phyloP scores from a whole-genome alignment of 2,797 vertebrate genomes.

The Peromyscus nudipes region DNA sequence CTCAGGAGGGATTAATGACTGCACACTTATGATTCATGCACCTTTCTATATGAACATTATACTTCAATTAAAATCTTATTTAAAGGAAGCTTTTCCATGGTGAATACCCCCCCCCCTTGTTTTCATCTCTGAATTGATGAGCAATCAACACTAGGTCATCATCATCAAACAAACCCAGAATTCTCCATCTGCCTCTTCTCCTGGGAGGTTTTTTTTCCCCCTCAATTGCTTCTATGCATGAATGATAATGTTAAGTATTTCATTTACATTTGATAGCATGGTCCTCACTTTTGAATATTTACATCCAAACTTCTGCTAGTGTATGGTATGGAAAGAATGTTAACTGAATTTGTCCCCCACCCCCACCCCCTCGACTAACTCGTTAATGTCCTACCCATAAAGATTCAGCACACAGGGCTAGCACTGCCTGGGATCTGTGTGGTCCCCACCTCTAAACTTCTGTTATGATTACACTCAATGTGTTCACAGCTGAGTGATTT shows the following conservation, averaged over 20 bases:
- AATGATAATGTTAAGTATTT: slow-evolving; percentile 1
- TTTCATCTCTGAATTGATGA: slow-evolving; percentile 50
- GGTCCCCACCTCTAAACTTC: not conserved
- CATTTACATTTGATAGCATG: not conserved
- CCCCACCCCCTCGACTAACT: not conserved
- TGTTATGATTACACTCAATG: not conserved
- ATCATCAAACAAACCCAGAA: slow-evolving; percentile 21
- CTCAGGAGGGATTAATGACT: not conserved
- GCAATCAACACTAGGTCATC: not conserved
- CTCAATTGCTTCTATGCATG: not conserved
- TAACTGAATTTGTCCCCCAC: not conserved
- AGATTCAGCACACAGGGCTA: not conserved
- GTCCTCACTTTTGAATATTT: slow-evolving; percentile 27
- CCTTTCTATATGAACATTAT: not conserved
- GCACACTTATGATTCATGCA: not conserved
- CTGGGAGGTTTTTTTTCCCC: not conserved
- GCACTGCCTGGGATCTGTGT: not conserved
- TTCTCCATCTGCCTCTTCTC: not conserved
- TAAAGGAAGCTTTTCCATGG: not conserved
- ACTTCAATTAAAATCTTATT: slow-evolving; percentile 13
- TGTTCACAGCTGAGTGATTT: not conserved
- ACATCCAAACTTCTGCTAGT: not conserved
- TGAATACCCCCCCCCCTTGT: not conserved
- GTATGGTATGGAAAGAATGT: not conserved
- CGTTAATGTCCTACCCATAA: not conserved